Evolutionary conservation across 2,888 invertebrate species (phyloP), one percentile per base, ranked within the genome.

Genomic region (Isoperla grammatica): DNA sequence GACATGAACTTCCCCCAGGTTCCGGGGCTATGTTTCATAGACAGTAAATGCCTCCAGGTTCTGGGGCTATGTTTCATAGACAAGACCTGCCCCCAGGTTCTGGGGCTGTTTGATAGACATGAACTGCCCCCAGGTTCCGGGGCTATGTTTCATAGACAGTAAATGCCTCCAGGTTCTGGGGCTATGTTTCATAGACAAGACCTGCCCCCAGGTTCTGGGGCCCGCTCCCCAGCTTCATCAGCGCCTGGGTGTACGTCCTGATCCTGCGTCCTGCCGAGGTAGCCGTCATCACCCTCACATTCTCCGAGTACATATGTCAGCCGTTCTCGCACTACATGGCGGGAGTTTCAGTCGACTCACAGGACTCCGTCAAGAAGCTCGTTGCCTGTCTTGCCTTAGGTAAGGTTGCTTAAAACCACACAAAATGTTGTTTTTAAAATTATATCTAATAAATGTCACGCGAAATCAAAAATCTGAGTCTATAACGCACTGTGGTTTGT

Each of bases 221-320:
- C 5, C 83, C 84, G 12, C 70, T 89, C 20, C 87, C 87, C 0
- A 83, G 88, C 0, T 90, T 89, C 71, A 78, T 84, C 58, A 88
- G 85, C 68, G 83, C 88, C 4, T 91, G 88, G 88, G 83, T 88
- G 23, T 86, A 86, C 72, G 86, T 88, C 1, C 75, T 88, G 56
- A 80, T 88, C 50, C 76, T 89, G 29, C 77, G 88, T 64, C 89
- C 90, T 0, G 88, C 88, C 1, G 88, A 88, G 76, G 85, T 88
- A 0, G 88, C 90, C 13, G 84, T 90, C 20, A 82, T 89, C 60
- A 82, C 84, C 2, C 77, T 89, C 71, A 88, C 88, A 1, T 89
- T 88, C 71, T 83, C 88, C 3, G 85, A 88, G 72, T 89, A 90
- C 70, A 78, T 84, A 19, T 82, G 85, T 61, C 82, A 85, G 69